Evolutionary conservation across 2,113 vertebrate species (phyloP).

Genomic region (Ceratotherium simum): DNA sequence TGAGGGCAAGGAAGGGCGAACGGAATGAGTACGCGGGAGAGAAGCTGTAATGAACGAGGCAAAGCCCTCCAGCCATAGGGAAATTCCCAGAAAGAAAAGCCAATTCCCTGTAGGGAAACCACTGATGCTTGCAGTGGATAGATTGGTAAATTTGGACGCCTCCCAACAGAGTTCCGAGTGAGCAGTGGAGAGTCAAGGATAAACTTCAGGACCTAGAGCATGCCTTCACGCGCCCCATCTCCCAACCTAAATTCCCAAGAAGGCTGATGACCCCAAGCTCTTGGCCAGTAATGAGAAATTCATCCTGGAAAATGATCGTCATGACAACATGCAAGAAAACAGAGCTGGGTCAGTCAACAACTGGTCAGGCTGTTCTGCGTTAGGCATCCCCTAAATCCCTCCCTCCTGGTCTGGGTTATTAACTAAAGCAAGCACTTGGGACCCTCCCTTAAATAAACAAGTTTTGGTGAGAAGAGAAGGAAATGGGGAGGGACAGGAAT

Average conservation of each 20-base stretch:
- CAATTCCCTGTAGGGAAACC: neutral
- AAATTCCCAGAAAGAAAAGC: neutral
- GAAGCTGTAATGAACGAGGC: neutral
- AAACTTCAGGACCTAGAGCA: neutral
- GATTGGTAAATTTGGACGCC: neutral
- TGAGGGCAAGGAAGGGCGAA: neutral
- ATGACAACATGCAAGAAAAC: neutral
- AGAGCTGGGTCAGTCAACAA: neutral
- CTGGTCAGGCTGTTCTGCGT: neutral
- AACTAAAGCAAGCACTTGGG: neutral
- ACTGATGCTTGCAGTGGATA: too few species aligned
- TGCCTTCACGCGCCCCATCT: neutral
- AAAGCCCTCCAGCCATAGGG: neutral
- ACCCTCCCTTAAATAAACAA: neutral
- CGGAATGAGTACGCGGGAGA: fast-evolving
- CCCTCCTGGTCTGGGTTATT: neutral
- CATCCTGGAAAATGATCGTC: neutral
- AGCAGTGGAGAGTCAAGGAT: neutral
- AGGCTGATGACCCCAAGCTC: neutral
- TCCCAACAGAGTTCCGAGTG: neutral
- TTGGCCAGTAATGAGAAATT: neutral
- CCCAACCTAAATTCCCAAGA: neutral
- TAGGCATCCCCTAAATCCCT: neutral
- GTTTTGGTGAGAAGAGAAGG: neutral
- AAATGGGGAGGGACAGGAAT: neutral